Conservation (phyloP, 2,888 invertebrate genomes). For the Apamea sordens region DNA sequence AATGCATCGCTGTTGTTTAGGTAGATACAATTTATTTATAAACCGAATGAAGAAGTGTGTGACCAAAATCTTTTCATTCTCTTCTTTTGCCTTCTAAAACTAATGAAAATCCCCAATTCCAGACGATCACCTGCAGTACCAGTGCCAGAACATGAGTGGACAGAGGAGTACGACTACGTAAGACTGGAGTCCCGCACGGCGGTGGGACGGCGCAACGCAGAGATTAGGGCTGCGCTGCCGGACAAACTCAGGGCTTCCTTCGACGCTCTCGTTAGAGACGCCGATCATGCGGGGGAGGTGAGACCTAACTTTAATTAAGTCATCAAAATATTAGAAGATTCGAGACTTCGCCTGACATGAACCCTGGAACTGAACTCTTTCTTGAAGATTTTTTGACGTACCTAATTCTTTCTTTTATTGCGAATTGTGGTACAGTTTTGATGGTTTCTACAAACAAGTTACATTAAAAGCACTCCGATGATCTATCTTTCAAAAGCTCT, state of each 20-base stretch:
- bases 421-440: not conserved
- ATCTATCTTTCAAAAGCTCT: not conserved
- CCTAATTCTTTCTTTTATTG: not conserved
- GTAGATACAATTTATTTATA: slow-evolving; percentile 68
- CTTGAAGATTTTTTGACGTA: not conserved
- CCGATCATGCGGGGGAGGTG: slow-evolving; percentile 91
- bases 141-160: slow-evolving; percentile 91
- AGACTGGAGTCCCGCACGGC: slow-evolving; percentile 94
- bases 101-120: slow-evolving; percentile 3
- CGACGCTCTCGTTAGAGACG: slow-evolving; percentile 93
- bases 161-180: slow-evolving; percentile 98
- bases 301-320: slow-evolving; percentile 61
- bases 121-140: slow-evolving; percentile 84
- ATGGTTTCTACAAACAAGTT: not conserved
- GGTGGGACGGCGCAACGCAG: slow-evolving; percentile 93
- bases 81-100: not conserved
- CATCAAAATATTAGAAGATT: not conserved
- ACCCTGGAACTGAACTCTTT: not conserved
- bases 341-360: not conserved
- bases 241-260: slow-evolving; percentile 94
- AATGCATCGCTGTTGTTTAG: slow-evolving; percentile 95
- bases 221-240: slow-evolving; percentile 93
- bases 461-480: not conserved
- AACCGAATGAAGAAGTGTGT: not conserved
- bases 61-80: not conserved